phyloP scores from a whole-genome alignment of 2,888 invertebrate genomes.

The Hypolimnas misippus region DNA sequence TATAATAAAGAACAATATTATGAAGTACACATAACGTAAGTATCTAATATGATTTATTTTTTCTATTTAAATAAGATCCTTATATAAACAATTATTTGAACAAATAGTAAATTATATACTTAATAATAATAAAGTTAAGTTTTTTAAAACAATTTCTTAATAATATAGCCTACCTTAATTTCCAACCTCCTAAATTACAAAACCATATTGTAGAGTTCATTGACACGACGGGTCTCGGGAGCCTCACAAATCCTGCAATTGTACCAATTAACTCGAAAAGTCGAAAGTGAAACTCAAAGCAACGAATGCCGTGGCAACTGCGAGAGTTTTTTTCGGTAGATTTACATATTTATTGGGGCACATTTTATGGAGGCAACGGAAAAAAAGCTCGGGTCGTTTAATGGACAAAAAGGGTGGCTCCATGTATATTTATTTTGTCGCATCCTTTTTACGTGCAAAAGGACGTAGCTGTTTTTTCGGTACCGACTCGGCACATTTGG shows the following conservation, averaged over 20 bases:
- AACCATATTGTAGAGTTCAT: conserved; percentile 55
- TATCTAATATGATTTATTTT: no score
- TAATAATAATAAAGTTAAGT: no score
- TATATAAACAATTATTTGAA: no score
- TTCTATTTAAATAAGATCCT: no score
- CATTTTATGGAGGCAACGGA: conserved; percentile 80
- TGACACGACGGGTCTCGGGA: conserved; percentile 55
- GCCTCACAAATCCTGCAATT: conserved; percentile 55
- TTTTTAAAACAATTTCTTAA: no score
- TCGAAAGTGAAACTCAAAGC: conserved; percentile 78
- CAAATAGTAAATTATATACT: no score
- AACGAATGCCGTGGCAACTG: conserved; percentile 57
- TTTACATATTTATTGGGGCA: conserved; percentile 85
- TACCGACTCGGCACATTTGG: conserved; percentile 78
- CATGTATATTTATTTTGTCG: conserved; percentile 83
- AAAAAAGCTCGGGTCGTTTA: conserved; percentile 78
- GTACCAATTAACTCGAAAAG: conserved; percentile 73
- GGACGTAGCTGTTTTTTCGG: conserved; percentile 77
- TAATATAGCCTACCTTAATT: no score
- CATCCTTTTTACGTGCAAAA: conserved; percentile 82
- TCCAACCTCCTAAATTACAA: background rate
- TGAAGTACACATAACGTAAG: no score
- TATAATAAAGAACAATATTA: no score
- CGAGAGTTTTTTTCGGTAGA: conserved; percentile 70
- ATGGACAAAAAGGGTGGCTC: conserved; percentile 83